phyloP scores from a whole-genome alignment of 2,113 vertebrate species.

The Notarius quadriscutis region DNA sequence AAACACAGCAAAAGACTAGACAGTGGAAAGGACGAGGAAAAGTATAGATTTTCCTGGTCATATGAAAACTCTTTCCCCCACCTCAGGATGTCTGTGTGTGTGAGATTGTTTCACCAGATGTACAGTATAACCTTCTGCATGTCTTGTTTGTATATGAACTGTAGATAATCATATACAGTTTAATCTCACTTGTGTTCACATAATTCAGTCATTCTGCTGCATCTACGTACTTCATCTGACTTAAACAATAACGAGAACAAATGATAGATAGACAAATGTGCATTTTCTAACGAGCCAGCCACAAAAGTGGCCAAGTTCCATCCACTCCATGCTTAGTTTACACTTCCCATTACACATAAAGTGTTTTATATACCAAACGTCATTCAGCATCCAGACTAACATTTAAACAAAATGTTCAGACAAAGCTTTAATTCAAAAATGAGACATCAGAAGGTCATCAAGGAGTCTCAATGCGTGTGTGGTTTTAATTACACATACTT shows the following conservation, averaged over 20 bases:
- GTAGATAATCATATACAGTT: background rate
- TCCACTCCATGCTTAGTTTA: constrained; percentile 24
- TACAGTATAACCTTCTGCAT: too few species aligned
- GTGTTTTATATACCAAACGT: constrained; percentile 33
- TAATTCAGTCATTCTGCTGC: background rate
- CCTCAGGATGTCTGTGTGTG: background rate
- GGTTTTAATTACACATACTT: constrained; percentile 25
- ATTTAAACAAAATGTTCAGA: constrained; percentile 29
- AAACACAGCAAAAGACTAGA: background rate
- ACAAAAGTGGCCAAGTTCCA: background rate
- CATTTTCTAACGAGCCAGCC: background rate
- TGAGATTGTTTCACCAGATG: background rate
- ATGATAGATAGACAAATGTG: background rate
- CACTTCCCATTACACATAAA: constrained; percentile 26
- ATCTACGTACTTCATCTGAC: background rate
- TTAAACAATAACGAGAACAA: background rate
- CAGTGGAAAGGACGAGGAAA: background rate
- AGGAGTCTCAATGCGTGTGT: background rate
- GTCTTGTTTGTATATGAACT: background rate
- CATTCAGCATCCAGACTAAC: constrained; percentile 13
- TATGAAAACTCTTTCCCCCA: background rate
- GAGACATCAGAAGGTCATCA: constrained; percentile 6
- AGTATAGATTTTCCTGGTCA: background rate
- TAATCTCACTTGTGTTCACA: background rate
- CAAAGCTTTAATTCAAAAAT: background rate